Evolutionary conservation across 2,797 vertebrate species (phyloP).

Genomic region (Spinus pinus): DNA sequence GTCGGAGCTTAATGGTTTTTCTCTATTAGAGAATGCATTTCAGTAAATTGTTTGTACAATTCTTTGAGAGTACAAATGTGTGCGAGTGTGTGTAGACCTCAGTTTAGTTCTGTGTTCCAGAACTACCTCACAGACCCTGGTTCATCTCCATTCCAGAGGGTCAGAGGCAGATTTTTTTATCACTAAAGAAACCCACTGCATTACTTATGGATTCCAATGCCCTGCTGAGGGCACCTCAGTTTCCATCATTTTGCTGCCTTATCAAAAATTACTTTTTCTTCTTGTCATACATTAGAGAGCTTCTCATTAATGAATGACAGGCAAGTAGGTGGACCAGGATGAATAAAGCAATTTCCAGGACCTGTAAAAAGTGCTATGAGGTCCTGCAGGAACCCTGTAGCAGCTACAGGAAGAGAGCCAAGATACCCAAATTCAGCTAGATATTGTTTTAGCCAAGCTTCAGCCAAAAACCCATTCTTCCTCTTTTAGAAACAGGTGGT

Average conservation of each 20-base stretch:
- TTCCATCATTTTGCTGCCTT: not conserved
- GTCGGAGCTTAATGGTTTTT: not conserved
- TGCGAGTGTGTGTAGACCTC: not conserved
- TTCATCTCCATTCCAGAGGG: not conserved
- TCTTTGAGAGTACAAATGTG: not conserved
- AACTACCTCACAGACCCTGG: not conserved
- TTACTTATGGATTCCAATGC: not conserved
- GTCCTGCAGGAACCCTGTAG: not conserved
- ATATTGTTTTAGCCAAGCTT: not conserved
- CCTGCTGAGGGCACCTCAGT: accelerated
- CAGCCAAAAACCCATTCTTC: not conserved
- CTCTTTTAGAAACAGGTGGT: conserved; percentile 15
- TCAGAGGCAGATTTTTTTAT: not conserved
- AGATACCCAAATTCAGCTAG: not conserved
- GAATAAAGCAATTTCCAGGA: not conserved
- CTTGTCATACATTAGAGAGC: accelerated
- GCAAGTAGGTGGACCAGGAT: not conserved
- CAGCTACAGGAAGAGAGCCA: not conserved
- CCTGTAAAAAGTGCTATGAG: not conserved
- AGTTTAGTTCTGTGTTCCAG: not conserved
- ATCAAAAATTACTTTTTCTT: not conserved
- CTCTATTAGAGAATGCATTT: not conserved
- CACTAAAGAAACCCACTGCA: accelerated
- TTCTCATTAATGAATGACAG: not conserved
- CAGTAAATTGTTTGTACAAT: not conserved